Conservation (phyloP, 2,797 vertebrate genomes). For the Taenioides sp. region DNA sequence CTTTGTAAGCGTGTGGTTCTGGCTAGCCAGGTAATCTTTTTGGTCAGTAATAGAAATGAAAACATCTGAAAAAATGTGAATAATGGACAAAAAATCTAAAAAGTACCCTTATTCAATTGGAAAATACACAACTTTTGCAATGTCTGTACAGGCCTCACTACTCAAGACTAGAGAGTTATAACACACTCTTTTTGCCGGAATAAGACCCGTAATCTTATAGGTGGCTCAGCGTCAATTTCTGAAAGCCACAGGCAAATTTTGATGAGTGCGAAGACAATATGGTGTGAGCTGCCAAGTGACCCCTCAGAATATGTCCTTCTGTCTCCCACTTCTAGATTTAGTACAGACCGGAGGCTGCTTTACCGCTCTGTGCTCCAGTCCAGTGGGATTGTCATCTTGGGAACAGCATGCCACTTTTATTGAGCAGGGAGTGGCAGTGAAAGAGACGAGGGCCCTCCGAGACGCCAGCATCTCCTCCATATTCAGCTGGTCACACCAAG, state of each 20-base stretch:
- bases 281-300: constrained; percentile 69
- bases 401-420: constrained; percentile 71
- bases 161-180: constrained; percentile 31
- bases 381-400: constrained; percentile 67
- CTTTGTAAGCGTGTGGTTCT: too few relatives aligned
- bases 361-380: constrained; percentile 67
- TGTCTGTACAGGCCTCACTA: background rate
- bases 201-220: constrained; percentile 39
- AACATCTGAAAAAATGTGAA: too few relatives aligned
- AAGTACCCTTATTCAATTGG: constrained; percentile 19
- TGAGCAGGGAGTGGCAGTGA: constrained; percentile 68
- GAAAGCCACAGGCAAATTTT: constrained; percentile 69
- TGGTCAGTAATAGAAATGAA: too few relatives aligned
- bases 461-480: constrained; percentile 65
- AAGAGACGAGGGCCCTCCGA: constrained; percentile 62
- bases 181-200: constrained; percentile 47
- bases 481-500: constrained; percentile 57
- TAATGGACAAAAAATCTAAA: background rate
- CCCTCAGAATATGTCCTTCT: constrained; percentile 65
- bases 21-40: too few relatives aligned
- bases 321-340: constrained; percentile 70
- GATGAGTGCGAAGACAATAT: constrained; percentile 71
- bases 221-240: constrained; percentile 56
- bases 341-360: constrained; percentile 67
- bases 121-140: background rate